Base-by-base conservation (phyloP, 2,113 vertebrate species). In the Solea senegalensis region DNA sequence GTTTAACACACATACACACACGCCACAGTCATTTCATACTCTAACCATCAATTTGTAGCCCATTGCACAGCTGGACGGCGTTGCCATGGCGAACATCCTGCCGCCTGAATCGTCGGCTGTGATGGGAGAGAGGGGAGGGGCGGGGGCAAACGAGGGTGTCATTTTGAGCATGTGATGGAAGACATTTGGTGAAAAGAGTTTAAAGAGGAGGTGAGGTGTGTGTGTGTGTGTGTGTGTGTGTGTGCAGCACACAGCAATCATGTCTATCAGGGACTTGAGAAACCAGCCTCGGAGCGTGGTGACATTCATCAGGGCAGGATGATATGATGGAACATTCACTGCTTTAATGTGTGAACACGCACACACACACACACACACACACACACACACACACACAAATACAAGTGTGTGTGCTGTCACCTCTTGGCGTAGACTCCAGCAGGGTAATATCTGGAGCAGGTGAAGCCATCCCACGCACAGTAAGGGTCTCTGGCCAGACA, bases 51-150 rank as follows among this genome's bases (percentile, higher is more conserved):
- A 96, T 94, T 88, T 97, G 95, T 75, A 98, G 95, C 59, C 96
- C 97, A 74, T 96, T 95, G 89, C 97, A 99, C 84, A 98, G 96
- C 93, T 98, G 96, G 1, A 95, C 95, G 0, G 97, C 97, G 73
- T 99, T 97, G 73, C 97, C 97, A 43, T 98, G 97, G 64, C 96
- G 96, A 83, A 99, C 92, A 40, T 99, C 97, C 81, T 99, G 97
- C 79, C 97, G 94, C 85, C 97, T 96, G 92, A 98, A 98, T 53
- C 97, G 94, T 86, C 97, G 95, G 81, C 43, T 89, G 72, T 80
- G 83, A 85, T 69, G 57, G 65, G 57, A 65, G 63, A 45, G 11
- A 39, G 8, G 34, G 5, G 34, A 2, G 34, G 5, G 61, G 43
- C n/a, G n/a, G 48, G 66, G 61, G 66, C 9, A 58, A 54, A 82